Conservation (phyloP, 2,113 vertebrate species). For the Microtus oregoni region DNA sequence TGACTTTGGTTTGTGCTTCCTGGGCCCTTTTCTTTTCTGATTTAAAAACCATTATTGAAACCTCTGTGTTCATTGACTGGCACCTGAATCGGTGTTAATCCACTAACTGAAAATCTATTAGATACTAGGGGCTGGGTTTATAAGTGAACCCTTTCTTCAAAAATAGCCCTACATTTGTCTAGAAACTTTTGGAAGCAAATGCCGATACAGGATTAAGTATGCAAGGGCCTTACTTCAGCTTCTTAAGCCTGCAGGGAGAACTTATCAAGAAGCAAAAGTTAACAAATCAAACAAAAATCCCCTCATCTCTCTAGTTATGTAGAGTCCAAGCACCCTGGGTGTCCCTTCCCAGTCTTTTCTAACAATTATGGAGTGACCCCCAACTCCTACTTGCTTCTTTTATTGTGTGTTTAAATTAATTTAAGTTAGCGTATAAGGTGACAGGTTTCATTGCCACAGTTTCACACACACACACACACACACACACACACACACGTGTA, state of each 20-base stretch:
- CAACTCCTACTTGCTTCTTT: background rate
- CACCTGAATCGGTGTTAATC: constrained; percentile 9
- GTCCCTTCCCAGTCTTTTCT: background rate
- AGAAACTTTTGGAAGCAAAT: background rate
- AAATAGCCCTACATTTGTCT: background rate
- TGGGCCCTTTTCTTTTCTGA: background rate
- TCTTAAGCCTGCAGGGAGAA: background rate
- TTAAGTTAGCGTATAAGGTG: background rate
- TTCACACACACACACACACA: background rate
- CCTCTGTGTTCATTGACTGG: background rate
- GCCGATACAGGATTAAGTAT: background rate
- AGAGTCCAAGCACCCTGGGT: background rate
- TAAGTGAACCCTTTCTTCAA: background rate
- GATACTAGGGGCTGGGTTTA: background rate
- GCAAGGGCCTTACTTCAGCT: background rate
- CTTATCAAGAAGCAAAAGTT: background rate
- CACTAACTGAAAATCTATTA: background rate
- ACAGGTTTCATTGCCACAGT: background rate
- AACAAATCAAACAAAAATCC: background rate
- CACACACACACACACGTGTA: background rate
- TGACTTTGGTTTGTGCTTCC: constrained; percentile 10
- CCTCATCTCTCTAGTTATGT: background rate
- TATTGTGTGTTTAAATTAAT: background rate
- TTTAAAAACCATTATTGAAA: background rate
- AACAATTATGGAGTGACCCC: background rate